These are phyloP conservation scores for Propithecus deckenii DNA, from an alignment of 2,797 vertebrate genomes.

Conservation along the genomic window DNA sequence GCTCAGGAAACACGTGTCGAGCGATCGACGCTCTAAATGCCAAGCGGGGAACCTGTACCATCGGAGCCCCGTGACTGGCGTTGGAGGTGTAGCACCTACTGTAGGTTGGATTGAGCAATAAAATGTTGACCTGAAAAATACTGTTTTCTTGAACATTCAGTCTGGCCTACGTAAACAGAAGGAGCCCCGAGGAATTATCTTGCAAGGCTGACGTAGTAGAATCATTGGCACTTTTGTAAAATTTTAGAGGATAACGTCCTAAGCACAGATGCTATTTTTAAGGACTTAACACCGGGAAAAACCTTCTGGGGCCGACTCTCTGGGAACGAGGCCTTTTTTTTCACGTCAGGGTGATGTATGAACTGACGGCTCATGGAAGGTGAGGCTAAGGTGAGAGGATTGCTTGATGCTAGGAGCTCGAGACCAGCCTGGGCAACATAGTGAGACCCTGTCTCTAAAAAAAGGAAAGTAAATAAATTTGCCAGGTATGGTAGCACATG, in stretches of 20 bases:
- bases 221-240: slow-evolving; percentile 68
- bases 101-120: background rate
- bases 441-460: too few species aligned
- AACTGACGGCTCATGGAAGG: slow-evolving; percentile 80
- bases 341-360: slow-evolving; percentile 79
- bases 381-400: background rate
- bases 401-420: too few species aligned
- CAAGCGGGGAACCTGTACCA: background rate
- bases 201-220: slow-evolving; percentile 69
- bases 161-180: slow-evolving; percentile 64
- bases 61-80: background rate
- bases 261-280: slow-evolving; percentile 78
- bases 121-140: slow-evolving; percentile 52
- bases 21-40: background rate
- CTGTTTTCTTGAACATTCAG: slow-evolving; percentile 50
- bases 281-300: slow-evolving; percentile 74
- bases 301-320: slow-evolving; percentile 56
- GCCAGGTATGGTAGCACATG: too few species aligned
- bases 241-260: slow-evolving; percentile 73
- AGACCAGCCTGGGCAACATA: too few species aligned
- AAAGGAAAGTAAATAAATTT: too few species aligned
- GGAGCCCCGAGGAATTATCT: slow-evolving; percentile 58
- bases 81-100: background rate
- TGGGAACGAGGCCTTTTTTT: slow-evolving; percentile 74
- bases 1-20: background rate